These are phyloP conservation scores for Oophaga sylvatica DNA, from an alignment of 2,797 vertebrate genomes.

Conservation along the genomic window DNA sequence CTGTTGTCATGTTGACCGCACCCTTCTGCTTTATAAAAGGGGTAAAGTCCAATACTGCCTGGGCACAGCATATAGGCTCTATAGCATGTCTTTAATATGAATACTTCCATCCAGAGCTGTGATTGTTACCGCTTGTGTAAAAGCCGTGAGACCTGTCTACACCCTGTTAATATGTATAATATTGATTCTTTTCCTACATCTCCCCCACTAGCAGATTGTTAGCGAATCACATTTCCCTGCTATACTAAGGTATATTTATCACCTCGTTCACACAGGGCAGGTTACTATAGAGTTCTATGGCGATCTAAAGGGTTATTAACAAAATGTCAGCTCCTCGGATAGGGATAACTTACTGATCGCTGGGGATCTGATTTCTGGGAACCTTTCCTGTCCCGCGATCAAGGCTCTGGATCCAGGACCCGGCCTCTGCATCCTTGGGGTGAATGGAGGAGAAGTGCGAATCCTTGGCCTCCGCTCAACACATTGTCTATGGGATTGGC, in stretches of 20 bases:
- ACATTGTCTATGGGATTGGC: too few relatives aligned
- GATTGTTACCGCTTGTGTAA: neutral
- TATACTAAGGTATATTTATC: neutral
- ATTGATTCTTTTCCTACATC: neutral
- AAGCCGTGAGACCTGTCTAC: neutral
- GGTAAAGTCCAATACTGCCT: constrained; percentile 26
- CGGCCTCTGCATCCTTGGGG: too few relatives aligned
- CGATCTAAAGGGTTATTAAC: neutral
- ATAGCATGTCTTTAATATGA: neutral
- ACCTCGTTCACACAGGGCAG: neutral
- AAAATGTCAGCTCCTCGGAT: too few relatives aligned
- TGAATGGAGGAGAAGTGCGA: too few relatives aligned
- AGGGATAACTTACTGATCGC: too few relatives aligned
- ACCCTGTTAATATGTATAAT: neutral
- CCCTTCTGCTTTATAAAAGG: constrained; percentile 26
- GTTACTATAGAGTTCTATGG: neutral
- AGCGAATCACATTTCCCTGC: neutral
- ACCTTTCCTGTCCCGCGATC: too few relatives aligned
- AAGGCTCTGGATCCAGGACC: too few relatives aligned
- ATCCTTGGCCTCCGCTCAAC: too few relatives aligned
- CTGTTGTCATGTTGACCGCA: constrained; percentile 25
- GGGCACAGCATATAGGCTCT: neutral
- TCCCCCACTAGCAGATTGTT: neutral
- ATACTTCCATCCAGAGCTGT: neutral
- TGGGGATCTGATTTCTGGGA: too few relatives aligned